Base-by-base conservation (phyloP, 2,113 vertebrate species). In the Furnarius figulus region DNA sequence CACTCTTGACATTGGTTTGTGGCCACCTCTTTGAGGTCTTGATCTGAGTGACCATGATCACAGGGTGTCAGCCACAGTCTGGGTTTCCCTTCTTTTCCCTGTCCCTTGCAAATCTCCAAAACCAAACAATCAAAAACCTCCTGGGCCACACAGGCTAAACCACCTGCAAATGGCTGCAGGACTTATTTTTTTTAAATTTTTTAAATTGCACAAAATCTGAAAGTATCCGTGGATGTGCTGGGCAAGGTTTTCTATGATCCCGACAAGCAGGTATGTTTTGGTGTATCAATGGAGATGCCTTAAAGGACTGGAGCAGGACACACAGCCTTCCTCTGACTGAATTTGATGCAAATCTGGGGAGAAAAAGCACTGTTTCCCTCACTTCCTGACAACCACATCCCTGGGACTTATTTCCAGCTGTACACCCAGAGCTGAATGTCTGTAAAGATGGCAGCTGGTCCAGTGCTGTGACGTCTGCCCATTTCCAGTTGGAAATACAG, bases 11-110 rank as follows among this genome's bases (percentile, higher is more conserved):
- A 0, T n/a, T 55, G 71, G 24, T 83, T 59, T 93, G 92, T 84
- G 90, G 90, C 79, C 90, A 47, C 83, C n/a, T n/a, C n/a, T n/a
- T n/a, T 83, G 81, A 96, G 87, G 79, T 65, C 78, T 80, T n/a
- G n/a, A 59, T 53, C 72, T 66, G 72, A 85, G 46, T 11, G 35
- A 89, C 17, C 18, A 80, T 40, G 25, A 7, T 90, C 85, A n/a
- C 78, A 86, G 61, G 44, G 52, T 92, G 65, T 67, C 93, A 95
- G 52, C 83, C 65, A 33, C 90, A 93, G 65, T 23, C 17, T 68
- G 79, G 12, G 1, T 31, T 95, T 90, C 76, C 24, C 14, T 84
- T 67, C 59, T 31, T 75, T 72, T 77, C 61, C 44, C n/a, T 71
- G 89, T 56, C 28, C 42, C 22, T 59, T 80, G 15, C 18, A 75